A percentile compares a stretch with the other conserved stretches of the same genome.
phyloP scores from a whole-genome alignment of 2,113 vertebrate genomes.

The Bos indicus region DNA sequence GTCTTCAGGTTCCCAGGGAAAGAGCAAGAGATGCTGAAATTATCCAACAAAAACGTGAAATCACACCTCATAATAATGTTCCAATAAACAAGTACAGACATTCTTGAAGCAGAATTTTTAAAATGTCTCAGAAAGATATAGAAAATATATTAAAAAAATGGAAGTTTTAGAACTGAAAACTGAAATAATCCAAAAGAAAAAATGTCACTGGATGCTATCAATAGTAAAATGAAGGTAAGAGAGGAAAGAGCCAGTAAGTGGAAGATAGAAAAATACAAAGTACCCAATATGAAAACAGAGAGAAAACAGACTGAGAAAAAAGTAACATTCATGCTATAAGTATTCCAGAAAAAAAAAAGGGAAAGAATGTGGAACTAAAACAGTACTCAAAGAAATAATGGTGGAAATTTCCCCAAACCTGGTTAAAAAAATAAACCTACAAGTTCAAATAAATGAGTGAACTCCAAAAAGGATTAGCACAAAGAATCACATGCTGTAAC shows the following conservation, averaged over 20 bases:
- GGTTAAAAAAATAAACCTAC: not conserved
- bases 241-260: not conserved
- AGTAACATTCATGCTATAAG: not conserved
- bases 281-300: not conserved
- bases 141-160: not conserved
- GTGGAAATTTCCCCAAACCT: not conserved
- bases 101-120: not conserved
- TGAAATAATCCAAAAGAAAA: not conserved
- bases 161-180: not conserved
- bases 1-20: not conserved
- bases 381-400: not conserved
- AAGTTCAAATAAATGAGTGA: not conserved
- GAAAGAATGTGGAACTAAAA: not conserved
- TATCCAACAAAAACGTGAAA: not conserved
- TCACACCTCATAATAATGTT: not conserved
- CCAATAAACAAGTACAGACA: not conserved
- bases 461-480: not conserved
- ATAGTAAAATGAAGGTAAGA: not conserved
- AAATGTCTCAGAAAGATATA: not conserved
- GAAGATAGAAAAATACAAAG: not conserved
- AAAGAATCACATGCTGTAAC: not conserved
- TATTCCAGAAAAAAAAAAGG: not conserved
- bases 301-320: not conserved
- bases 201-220: not conserved
- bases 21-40: not conserved